Conservation (phyloP, 2,113 vertebrate genomes). For the Paedocypris sp. region DNA sequence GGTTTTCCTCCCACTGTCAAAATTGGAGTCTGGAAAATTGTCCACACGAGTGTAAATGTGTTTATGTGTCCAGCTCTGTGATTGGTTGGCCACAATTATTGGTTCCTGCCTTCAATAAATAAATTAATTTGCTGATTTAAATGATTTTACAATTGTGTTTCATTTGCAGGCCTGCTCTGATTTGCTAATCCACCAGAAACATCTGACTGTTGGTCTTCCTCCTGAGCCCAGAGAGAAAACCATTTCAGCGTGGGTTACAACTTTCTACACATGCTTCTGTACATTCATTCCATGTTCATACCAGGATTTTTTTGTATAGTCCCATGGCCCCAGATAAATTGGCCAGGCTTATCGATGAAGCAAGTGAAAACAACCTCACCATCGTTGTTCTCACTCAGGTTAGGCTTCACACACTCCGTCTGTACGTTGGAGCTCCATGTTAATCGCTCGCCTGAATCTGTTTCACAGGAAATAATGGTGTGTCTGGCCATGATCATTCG, state of each 20-base stretch:
- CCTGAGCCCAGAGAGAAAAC: slow-evolving; percentile 90
- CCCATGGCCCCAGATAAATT: slow-evolving; percentile 77
- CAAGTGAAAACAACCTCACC: slow-evolving; percentile 80
- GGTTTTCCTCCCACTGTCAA: no score
- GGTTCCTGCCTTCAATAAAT: no score
- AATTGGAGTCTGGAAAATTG: no score
- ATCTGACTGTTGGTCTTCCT: slow-evolving; percentile 86
- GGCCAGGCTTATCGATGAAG: slow-evolving; percentile 77
- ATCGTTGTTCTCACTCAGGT: slow-evolving; percentile 88
- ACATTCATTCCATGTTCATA: background rate
- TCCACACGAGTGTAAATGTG: no score
- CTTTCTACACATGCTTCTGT: background rate
- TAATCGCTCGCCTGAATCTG: background rate
- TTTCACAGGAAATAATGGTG: slow-evolving; percentile 85
- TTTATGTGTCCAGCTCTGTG: no score
- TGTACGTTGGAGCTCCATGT: background rate
- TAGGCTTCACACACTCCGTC: background rate
- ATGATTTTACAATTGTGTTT: background rate
- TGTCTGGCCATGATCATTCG: slow-evolving; percentile 92
- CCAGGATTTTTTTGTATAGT: slow-evolving; percentile 33
- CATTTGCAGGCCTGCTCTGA: slow-evolving; percentile 78
- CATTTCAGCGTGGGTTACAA: slow-evolving; percentile 68
- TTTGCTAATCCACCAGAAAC: slow-evolving; percentile 89
- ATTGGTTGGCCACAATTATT: background rate
- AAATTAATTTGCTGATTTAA: background rate